Conservation (phyloP, 2,797 vertebrate genomes). For the Oreonectes daqikongensis region DNA sequence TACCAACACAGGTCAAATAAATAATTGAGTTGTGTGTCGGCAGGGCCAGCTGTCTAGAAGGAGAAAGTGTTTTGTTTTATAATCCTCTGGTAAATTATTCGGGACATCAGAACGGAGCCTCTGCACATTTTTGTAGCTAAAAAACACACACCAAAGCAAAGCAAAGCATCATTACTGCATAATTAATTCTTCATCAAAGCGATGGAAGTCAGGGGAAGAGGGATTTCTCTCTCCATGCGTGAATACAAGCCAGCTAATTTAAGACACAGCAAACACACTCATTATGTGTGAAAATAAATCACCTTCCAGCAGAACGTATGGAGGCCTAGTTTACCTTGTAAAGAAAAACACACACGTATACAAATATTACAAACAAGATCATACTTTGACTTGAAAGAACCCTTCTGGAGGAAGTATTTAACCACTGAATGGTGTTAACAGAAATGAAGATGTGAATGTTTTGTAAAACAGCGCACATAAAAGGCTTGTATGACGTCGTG, state of each 20-base stretch:
- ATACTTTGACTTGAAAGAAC: constrained; percentile 23
- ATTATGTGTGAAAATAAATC: constrained; percentile 49
- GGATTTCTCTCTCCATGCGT: constrained; percentile 42
- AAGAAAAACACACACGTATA: neutral
- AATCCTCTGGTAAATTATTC: constrained; percentile 28
- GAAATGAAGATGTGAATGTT: neutral
- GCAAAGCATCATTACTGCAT: constrained; percentile 44
- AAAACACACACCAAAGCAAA: constrained; percentile 10
- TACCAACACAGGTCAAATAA: constrained; percentile 3
- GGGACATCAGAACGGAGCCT: constrained; percentile 41
- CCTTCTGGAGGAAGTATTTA: too few relatives aligned
- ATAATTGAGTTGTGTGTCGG: constrained; percentile 33
- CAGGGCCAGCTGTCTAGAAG: constrained; percentile 24
- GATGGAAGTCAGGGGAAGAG: constrained; percentile 37
- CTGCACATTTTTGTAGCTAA: constrained; percentile 18
- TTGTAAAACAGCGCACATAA: neutral
- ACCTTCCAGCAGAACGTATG: constrained; percentile 26
- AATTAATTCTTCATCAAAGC: constrained; percentile 59
- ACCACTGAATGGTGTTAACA: too few relatives aligned
- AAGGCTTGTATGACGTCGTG: neutral
- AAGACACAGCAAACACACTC: constrained; percentile 40
- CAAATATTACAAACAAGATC: constrained; percentile 14
- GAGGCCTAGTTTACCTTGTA: constrained; percentile 33
- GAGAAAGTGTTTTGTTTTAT: constrained; percentile 37
- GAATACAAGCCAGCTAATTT: constrained; percentile 48